These are phyloP conservation scores for Euwallacea similis DNA, from an alignment of 1,140 invertebrate species.

Conservation along the genomic window DNA sequence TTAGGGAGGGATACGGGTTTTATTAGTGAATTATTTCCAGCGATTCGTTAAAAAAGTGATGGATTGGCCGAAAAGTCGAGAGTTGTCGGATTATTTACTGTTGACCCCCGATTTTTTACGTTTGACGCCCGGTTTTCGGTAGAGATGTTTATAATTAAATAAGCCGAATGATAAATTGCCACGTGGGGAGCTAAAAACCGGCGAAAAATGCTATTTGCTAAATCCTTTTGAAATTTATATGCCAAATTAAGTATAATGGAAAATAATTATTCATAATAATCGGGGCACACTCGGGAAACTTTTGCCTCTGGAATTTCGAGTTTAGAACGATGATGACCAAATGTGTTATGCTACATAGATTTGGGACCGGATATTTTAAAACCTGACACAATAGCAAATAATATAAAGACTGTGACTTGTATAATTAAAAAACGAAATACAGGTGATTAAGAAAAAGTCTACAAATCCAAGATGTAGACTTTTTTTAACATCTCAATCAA, in stretches of 20 bases:
- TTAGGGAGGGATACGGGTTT: slow-evolving; percentile 7
- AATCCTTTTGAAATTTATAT: not conserved
- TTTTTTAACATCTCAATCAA: too few relatives aligned
- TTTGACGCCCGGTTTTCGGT: slow-evolving; percentile 3
- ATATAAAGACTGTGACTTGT: too few relatives aligned
- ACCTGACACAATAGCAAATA: too few relatives aligned
- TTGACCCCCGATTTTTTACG: slow-evolving; percentile 7
- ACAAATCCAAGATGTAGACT: too few relatives aligned
- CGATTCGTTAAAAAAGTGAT: slow-evolving; percentile 27
- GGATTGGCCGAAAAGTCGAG: slow-evolving; percentile 23
- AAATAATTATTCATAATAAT: not conserved
- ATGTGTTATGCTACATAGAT: too few relatives aligned
- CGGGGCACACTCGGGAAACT: not conserved
- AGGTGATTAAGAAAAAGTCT: too few relatives aligned
- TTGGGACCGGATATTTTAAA: too few relatives aligned
- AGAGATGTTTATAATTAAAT: slow-evolving; percentile 21
- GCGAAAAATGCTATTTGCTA: not conserved
- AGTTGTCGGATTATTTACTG: slow-evolving; percentile 24
- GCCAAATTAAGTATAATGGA: slow-evolving; percentile 1
- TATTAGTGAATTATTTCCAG: slow-evolving; percentile 12
- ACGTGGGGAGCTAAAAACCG: slow-evolving; percentile 6
- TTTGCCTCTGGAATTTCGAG: too few relatives aligned
- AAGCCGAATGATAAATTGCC: slow-evolving; percentile 14
- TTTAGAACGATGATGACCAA: too few relatives aligned
- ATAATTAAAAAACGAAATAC: too few relatives aligned